These are phyloP conservation scores for Scolopax rusticola DNA, from an alignment of 2,797 vertebrate genomes.

Conservation along the genomic window DNA sequence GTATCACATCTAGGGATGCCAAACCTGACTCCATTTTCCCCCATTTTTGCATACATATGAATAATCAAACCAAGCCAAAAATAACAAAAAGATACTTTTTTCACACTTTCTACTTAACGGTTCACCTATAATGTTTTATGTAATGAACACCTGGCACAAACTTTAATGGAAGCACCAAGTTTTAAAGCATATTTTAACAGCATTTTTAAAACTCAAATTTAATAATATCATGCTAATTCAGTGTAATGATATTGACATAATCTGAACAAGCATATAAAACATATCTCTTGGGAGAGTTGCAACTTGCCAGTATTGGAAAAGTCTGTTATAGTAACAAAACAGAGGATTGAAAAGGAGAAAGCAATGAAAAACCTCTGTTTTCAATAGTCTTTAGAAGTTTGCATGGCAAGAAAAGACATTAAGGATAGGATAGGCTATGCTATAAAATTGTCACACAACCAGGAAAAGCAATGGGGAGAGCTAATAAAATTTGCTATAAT, in stretches of 20 bases:
- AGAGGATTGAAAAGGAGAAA: not conserved
- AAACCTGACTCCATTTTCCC: not conserved
- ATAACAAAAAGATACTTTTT: not conserved
- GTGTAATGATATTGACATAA: not conserved
- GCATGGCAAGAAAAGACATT: not conserved
- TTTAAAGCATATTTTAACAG: not conserved
- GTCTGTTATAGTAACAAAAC: not conserved
- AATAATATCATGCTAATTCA: conserved; percentile 15
- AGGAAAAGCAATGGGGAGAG: not conserved
- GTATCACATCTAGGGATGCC: not conserved
- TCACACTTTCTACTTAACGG: not conserved
- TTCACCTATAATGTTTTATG: not conserved
- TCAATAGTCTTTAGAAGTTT: not conserved
- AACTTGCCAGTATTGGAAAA: not conserved
- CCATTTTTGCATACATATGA: not conserved
- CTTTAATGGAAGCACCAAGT: not conserved
- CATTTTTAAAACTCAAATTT: conserved; percentile 23
- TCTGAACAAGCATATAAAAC: not conserved
- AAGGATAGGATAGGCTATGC: not conserved
- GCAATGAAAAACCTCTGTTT: not conserved
- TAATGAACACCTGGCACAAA: not conserved
- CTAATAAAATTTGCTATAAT: not conserved
- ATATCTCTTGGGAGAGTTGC: not conserved
- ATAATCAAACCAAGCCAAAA: not conserved
- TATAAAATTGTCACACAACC: not conserved